These are phyloP conservation scores for Phrixothrix hirtus DNA, from an alignment of 2,888 invertebrate species.

Conservation along the genomic window DNA sequence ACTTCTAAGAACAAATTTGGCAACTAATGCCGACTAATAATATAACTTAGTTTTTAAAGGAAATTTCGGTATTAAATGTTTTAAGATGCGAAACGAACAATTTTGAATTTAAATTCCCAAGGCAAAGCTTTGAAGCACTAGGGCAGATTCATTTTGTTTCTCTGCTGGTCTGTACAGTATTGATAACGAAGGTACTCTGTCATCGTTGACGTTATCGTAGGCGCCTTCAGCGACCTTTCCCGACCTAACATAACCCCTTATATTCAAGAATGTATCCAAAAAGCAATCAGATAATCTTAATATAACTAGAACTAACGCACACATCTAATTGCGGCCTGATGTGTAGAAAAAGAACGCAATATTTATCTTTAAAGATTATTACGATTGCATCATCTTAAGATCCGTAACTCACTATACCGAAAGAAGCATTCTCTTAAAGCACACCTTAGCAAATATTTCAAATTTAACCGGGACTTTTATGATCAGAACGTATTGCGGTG, in stretches of 20 bases:
- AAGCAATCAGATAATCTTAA: constrained; percentile 15
- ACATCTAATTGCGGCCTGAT: constrained; percentile 9
- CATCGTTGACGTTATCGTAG: constrained; percentile 60
- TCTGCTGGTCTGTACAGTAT: constrained; percentile 59
- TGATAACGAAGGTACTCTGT: constrained; percentile 62
- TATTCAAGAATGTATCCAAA: constrained; percentile 25
- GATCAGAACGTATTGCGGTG: constrained; percentile 45
- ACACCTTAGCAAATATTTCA: constrained; percentile 37
- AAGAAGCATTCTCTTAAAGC: constrained; percentile 7
- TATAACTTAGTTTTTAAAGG: no score
- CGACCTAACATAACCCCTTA: constrained; percentile 35
- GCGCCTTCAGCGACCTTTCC: constrained; percentile 39
- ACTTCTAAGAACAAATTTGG: no score
- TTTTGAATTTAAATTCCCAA: no score
- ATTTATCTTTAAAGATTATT: constrained; percentile 10
- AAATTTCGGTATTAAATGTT: no score
- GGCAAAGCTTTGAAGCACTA: constrained; percentile 29
- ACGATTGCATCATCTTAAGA: constrained; percentile 22
- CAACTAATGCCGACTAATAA: no score
- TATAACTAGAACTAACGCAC: constrained; percentile 11
- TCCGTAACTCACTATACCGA: constrained; percentile 17
- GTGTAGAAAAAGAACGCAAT: background rate
- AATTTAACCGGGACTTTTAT: constrained; percentile 43
- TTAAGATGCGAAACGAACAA: no score
- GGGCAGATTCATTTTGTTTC: constrained; percentile 57